These are phyloP conservation scores for Perizoma affinitatum DNA, from an alignment of 2,888 invertebrate species.

Conservation along the genomic window DNA sequence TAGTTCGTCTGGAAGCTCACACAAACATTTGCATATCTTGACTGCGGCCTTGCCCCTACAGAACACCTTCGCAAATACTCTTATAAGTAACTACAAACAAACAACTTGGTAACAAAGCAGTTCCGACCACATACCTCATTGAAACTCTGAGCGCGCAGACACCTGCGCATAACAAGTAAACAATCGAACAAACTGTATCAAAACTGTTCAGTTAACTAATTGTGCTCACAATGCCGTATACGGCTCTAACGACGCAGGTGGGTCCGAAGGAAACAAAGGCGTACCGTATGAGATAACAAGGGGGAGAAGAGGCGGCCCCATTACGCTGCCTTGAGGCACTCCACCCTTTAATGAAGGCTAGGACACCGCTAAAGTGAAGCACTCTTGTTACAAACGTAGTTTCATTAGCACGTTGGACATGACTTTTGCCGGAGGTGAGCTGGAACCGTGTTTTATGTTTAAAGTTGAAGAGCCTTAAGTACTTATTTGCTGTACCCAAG, in stretches of 20 bases:
- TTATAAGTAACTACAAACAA: conserved; percentile 24
- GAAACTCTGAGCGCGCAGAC: conserved; percentile 41
- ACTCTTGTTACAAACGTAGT: conserved; percentile 53
- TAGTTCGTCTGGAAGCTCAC: background rate
- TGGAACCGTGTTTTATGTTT: conserved; percentile 26
- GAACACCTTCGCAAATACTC: conserved; percentile 12
- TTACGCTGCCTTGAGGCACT: conserved; percentile 67
- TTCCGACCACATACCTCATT: conserved; percentile 44
- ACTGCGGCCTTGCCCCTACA: background rate
- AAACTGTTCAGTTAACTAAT: conserved; percentile 72
- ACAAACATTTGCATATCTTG: conserved; percentile 6
- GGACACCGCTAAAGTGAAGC: conserved; percentile 58
- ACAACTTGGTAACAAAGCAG: conserved; percentile 15
- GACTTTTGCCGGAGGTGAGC: conserved; percentile 37
- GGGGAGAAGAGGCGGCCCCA: conserved; percentile 67
- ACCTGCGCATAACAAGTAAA: conserved; percentile 30
- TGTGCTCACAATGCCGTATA: conserved; percentile 67
- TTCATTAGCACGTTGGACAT: conserved; percentile 51
- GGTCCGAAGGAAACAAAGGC: conserved; percentile 57
- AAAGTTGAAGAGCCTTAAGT: conserved; percentile 18
- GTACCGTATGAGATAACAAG: conserved; percentile 68
- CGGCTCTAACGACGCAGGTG: conserved; percentile 41
- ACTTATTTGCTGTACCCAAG: conserved; percentile 16
- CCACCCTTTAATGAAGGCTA: conserved; percentile 58
- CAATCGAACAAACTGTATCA: conserved; percentile 56